These are phyloP conservation scores for Sebastes hubbsi DNA, from an alignment of 2,797 vertebrate genomes.

Conservation along the genomic window DNA sequence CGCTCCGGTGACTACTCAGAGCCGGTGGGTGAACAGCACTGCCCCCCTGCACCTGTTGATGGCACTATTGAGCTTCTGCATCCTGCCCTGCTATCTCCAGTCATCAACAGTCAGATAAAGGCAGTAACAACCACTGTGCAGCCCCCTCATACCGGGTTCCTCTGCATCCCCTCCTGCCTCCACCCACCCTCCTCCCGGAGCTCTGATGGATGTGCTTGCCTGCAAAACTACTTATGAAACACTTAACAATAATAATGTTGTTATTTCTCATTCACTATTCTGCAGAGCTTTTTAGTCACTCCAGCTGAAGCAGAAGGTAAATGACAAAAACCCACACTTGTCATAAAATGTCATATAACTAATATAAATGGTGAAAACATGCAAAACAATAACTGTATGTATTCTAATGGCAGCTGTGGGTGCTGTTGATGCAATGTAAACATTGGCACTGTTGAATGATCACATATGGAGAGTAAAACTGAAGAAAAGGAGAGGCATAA, in stretches of 20 bases:
- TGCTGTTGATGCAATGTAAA: conserved; percentile 46
- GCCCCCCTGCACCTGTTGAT: conserved; percentile 56
- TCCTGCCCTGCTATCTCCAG: conserved; percentile 26
- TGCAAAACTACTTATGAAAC: conserved; percentile 73
- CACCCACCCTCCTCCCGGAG: conserved; percentile 37
- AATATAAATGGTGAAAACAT: conserved; percentile 44
- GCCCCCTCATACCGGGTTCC: conserved; percentile 43
- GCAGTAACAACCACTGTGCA: conserved; percentile 35
- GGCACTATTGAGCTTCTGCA: conserved; percentile 72
- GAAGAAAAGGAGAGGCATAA: conserved; percentile 26
- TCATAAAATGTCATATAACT: conserved; percentile 43
- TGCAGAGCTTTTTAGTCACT: conserved; percentile 46
- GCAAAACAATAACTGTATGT: conserved; percentile 40
- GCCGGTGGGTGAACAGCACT: conserved; percentile 1
- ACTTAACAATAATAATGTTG: conserved; percentile 72
- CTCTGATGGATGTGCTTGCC: conserved; percentile 64
- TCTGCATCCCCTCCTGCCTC: conserved; percentile 21
- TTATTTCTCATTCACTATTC: conserved; percentile 63
- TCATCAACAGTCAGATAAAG: conserved; percentile 52
- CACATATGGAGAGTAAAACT: conserved; percentile 13
- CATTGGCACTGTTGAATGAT: conserved; percentile 42
- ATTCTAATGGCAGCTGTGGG: conserved; percentile 41
- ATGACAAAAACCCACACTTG: conserved; percentile 54
- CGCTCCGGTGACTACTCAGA: neutral
- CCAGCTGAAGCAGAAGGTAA: conserved; percentile 54